Evolutionary conservation across 2,113 vertebrate genomes (phyloP).

Genomic region (Macquaria australasica): DNA sequence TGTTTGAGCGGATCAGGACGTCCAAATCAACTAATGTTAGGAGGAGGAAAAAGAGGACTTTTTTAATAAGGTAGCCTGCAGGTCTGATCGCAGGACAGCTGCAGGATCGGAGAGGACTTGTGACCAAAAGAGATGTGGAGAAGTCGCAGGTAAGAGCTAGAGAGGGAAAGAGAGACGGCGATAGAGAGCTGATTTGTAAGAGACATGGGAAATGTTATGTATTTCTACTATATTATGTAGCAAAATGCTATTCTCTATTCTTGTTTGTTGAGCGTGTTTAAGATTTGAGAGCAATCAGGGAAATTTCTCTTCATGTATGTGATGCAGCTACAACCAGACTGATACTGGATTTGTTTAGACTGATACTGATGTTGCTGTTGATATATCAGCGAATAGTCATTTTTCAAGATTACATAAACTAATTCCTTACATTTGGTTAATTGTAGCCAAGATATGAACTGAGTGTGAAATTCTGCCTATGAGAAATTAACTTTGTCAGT

Average conservation of each 20-base stretch:
- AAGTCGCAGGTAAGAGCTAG: neutral
- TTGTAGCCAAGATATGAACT: too few species aligned
- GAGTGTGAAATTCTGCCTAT: too few species aligned
- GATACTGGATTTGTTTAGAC: neutral
- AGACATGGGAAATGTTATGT: neutral
- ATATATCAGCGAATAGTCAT: too few species aligned
- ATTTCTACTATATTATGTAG: neutral
- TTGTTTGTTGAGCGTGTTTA: too few species aligned
- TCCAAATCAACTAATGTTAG: neutral
- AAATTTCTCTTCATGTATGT: too few species aligned
- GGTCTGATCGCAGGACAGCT: neutral
- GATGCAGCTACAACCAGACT: neutral
- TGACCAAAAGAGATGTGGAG: neutral
- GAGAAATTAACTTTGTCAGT: too few species aligned
- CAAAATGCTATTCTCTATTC: neutral
- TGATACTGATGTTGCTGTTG: neutral
- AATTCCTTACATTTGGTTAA: too few species aligned
- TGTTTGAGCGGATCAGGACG: neutral
- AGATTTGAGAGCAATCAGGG: too few species aligned
- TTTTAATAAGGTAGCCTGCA: neutral
- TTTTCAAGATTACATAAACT: too few species aligned
- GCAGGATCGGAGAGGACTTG: neutral
- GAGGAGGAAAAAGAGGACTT: neutral
- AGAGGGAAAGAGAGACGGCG: neutral
- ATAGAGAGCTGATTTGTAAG: neutral